Evolutionary conservation across 1,140 invertebrate species (phyloP), one percentile per base, ranked within the genome.

Genomic region (Eumaeus atala): DNA sequence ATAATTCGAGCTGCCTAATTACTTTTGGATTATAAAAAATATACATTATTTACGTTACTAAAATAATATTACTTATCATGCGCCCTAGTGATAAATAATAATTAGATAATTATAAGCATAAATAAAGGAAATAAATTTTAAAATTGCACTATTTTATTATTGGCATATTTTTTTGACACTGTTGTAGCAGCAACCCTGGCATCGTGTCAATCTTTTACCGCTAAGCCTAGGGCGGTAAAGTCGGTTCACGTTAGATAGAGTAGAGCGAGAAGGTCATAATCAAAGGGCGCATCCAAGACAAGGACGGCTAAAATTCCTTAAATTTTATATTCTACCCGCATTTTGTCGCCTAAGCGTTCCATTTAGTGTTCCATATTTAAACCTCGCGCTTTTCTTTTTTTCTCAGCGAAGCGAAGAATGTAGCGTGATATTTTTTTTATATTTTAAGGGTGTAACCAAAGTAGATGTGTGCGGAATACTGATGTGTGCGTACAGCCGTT

Each of bases 301-400:
- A 58, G 65, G 78, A 87, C 47, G 60, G 53, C 40, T 51, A 48
- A 18, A 59, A 60, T 59, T 80, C 76, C 78, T 84, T 82, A 83
- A 84, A 84, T 81, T 87, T 87, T 84, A 84, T 87, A 87, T 87
- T 87, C 84, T 84, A 84, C 81, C 84, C 81, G 72, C 81, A 84
- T 84, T 84, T 84, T 84, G 79, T 84, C 81, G 84, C 78, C 81
- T 87, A 84, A 87, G 81, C 84, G 84, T 87, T 84, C 79, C 81
- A 84, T 87, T 87, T 84, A 84, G 84, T 84, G 81, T 84, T 78
- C 81, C 79, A 83, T 84, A 87, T 87, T 87, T 87, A 84, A 87
- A 82, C 75, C 73, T 72, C 70, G 70, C 74, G 77, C 70, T 76
- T 74, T 80, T 73, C 75, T 78, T 82, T 80, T 82, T 73, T 77